phyloP scores from a whole-genome alignment of 2,888 invertebrate genomes.

The Amphipyra tragopoginis region DNA sequence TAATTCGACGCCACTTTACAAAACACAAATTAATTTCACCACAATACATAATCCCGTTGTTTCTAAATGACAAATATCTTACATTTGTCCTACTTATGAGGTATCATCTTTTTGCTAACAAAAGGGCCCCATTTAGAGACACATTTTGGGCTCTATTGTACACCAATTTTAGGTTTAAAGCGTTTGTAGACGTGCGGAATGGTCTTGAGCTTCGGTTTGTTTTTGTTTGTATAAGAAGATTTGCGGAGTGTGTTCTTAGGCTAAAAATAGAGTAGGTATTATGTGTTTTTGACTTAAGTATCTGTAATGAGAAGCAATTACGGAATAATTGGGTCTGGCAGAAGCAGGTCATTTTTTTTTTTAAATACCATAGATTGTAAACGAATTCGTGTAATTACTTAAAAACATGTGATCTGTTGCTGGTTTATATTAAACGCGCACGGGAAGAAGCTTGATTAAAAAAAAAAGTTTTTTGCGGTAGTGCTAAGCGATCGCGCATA shows the following conservation, averaged over 20 bases:
- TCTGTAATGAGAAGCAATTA: too few relatives aligned
- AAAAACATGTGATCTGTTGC: too few relatives aligned
- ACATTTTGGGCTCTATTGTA: conserved; percentile 51
- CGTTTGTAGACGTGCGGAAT: conserved; percentile 7
- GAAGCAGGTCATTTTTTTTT: too few relatives aligned
- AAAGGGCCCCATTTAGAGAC: conserved; percentile 40
- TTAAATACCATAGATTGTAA: too few relatives aligned
- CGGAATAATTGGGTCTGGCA: too few relatives aligned
- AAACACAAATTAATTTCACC: conserved; percentile 34
- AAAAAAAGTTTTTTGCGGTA: too few relatives aligned
- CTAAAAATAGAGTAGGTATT: neutral
- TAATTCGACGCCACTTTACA: neutral
- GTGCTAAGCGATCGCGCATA: too few relatives aligned
- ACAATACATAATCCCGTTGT: conserved; percentile 15
- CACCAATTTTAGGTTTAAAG: conserved; percentile 27
- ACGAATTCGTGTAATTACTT: too few relatives aligned
- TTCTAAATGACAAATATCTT: conserved; percentile 48
- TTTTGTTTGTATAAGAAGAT: neutral
- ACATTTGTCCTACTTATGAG: conserved; percentile 50
- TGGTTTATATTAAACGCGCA: too few relatives aligned
- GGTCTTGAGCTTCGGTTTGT: neutral
- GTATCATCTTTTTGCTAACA: conserved; percentile 51
- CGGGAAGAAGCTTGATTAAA: too few relatives aligned
- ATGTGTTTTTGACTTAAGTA: too few relatives aligned
- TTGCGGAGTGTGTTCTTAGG: neutral